Percentiles rank a stretch among this genome's conserved stretches.
Conservation (phyloP, 2,888 invertebrate species). For the Notodonta ziczac region DNA sequence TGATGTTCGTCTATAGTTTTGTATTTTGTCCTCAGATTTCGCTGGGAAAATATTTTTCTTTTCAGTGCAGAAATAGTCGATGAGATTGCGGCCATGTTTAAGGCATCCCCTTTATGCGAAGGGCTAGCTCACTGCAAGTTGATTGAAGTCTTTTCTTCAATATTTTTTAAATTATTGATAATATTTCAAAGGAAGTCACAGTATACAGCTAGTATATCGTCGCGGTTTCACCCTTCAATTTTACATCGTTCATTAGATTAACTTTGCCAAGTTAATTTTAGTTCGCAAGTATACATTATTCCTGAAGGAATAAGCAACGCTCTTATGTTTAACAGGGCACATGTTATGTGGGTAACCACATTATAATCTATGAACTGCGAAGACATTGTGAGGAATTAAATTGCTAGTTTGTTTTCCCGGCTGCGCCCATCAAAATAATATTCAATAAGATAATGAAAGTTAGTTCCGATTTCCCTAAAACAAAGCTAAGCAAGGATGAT, state of each 20-base stretch:
- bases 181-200: not conserved
- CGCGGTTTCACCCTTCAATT: not conserved
- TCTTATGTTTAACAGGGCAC: not conserved
- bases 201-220: not conserved
- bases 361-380: no score
- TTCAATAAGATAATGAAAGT: no score
- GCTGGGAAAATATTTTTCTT: not conserved
- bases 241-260: not conserved
- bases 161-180: no score
- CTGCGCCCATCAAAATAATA: no score
- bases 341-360: no score
- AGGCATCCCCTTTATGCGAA: no score
- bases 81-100: not conserved
- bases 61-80: not conserved
- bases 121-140: no score
- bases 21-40: not conserved
- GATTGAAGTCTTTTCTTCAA: no score
- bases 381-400: no score
- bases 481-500: no score
- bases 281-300: conserved; percentile 1
- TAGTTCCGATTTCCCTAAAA: no score
- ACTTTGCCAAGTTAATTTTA: conserved; percentile 4
- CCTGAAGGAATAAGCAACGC: conserved; percentile 1
- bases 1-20: not conserved
- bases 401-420: no score